Base-by-base conservation (phyloP, 2,113 vertebrate species). In the Cottus gobio region DNA sequence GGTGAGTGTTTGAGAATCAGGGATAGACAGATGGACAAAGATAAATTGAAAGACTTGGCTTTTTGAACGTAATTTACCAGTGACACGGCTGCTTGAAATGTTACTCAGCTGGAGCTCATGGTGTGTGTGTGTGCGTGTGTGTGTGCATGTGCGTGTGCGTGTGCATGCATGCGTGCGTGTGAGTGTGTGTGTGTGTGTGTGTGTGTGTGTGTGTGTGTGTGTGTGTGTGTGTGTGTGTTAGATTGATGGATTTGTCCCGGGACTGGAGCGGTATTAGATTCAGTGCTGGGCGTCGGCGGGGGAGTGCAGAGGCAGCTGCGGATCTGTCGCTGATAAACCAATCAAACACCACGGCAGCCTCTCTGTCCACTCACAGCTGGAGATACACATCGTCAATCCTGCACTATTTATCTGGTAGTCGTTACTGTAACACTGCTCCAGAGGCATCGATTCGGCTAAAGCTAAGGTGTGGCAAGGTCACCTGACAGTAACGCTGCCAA, bases 221-320 rank as follows among this genome's bases (percentile, higher is more conserved):
- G 54, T 54, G 63, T 74, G n/a, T 57, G n/a, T 58, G 66, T 58
- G 67, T 39, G 31, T 52, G 60, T 63, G 62, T 57, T 31, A 71
- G 76, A 85, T 82, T 86, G 71, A 86, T 82, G 70, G 75, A 61
- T 82, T 75, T 60, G 82, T 75, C 82, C 63, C n/a, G n/a, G 79
- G 82, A 86, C 75, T 63, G 63, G 67, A 71, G 65, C 76, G 39
- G 76, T 80, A 80, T 89, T 86, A 72, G 77, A 86, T 86, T 68
- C 65, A 79, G 58, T 60, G 68, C 71, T 66, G 57, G 85, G 71
- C 12, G 61, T 79, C n/a, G 28, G 78, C 58, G 36, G 71, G 79
- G 71, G 67, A 72, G 69, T 79, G 76, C 74, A 75, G 68, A 65
- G 68, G 76, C 67, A 71, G 85, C 52, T 89, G 65, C 66, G 20